Percentiles rank a stretch among this genome's conserved stretches.
Conservation (phyloP, 1,140 invertebrate species). For the Notospermus geniculatus region DNA sequence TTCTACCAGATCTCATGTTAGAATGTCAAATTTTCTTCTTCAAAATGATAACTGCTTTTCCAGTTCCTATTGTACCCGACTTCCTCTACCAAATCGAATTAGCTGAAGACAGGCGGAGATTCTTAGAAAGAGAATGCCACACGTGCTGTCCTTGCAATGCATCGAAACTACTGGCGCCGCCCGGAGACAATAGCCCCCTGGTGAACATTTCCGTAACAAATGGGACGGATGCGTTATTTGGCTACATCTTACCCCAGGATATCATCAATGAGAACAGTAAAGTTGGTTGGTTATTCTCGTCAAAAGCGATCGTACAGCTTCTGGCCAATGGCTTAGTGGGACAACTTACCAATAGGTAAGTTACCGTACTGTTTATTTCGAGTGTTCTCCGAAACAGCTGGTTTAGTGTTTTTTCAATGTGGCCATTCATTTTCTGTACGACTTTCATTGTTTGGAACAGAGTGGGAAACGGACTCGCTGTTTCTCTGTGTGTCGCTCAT, state of each 20-base stretch:
- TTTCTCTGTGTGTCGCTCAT: no score
- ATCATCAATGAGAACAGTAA: constrained; percentile 37
- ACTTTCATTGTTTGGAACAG: no score
- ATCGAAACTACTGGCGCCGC: not conserved
- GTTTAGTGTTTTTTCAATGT: no score
- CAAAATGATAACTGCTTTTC: constrained; percentile 8
- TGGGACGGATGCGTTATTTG: constrained; percentile 13
- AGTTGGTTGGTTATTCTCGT: constrained; percentile 88
- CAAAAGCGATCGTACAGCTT: constrained; percentile 93
- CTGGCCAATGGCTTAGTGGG: constrained; percentile 93
- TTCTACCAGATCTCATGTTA: no score
- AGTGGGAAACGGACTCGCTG: no score
- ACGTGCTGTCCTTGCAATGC: not conserved
- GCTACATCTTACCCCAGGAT: constrained; percentile 55
- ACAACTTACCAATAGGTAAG: constrained; percentile 90
- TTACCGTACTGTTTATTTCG: no score
- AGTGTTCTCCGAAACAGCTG: no score
- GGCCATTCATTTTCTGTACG: no score
- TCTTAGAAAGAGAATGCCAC: not conserved
- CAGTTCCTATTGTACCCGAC: constrained; percentile 81
- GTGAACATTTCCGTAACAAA: not conserved
- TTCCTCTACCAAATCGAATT: constrained; percentile 61
- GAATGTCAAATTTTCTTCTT: not conserved
- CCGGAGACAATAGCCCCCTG: not conserved
- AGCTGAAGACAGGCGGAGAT: constrained; percentile 8